These are phyloP conservation scores for Sarcophaga rosellei DNA, from an alignment of 2,888 invertebrate species.

Conservation along the genomic window DNA sequence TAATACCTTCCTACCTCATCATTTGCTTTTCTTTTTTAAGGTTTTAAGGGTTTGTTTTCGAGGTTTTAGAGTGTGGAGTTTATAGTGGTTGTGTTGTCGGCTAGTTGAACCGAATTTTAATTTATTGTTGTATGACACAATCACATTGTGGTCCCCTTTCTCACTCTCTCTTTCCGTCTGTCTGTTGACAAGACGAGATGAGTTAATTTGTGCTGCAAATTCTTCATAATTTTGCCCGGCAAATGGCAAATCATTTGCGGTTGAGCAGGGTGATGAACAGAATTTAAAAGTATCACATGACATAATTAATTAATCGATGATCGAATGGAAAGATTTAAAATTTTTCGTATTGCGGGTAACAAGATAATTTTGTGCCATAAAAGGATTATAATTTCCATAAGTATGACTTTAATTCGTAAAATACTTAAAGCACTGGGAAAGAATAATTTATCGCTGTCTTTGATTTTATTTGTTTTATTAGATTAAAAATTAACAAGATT, in stretches of 20 bases:
- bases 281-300: constrained; percentile 3
- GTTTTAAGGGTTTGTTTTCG: constrained; percentile 63
- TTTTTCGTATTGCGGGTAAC: neutral
- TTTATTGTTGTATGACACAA: constrained; percentile 77
- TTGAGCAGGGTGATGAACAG: neutral
- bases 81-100: constrained; percentile 78
- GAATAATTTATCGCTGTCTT: no score
- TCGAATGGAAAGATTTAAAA: neutral
- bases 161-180: constrained; percentile 3
- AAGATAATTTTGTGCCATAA: neutral
- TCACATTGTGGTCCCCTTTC: constrained; percentile 55
- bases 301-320: constrained; percentile 1
- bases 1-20: constrained; percentile 64
- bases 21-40: constrained; percentile 48
- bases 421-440: no score
- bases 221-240: neutral
- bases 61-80: constrained; percentile 71
- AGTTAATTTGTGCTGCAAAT: constrained; percentile 54
- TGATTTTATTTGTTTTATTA: no score
- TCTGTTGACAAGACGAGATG: constrained; percentile 36
- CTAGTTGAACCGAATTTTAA: constrained; percentile 77
- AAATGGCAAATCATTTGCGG: constrained; percentile 1
- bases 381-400: neutral
- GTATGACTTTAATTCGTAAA: no score
- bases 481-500: no score